Evolutionary conservation across 2,888 invertebrate species (phyloP).

Genomic region (Agonopterix alstromeriana): DNA sequence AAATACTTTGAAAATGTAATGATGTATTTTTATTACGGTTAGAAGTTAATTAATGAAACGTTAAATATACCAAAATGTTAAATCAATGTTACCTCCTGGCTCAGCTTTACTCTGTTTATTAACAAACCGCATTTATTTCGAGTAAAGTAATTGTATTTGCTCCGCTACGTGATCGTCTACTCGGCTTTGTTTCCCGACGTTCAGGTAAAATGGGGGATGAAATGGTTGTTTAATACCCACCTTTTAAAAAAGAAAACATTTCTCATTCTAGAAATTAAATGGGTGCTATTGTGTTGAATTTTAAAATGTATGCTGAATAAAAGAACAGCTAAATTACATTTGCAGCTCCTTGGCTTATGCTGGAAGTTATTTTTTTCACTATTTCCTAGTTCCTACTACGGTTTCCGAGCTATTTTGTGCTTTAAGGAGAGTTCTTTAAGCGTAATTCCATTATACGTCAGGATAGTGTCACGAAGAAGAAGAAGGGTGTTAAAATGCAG

Average conservation of each 20-base stretch:
- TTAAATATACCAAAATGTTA: too few species aligned
- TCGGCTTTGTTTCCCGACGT: constrained; percentile 28
- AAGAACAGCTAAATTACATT: constrained; percentile 35
- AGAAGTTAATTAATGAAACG: too few species aligned
- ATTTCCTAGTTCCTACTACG: constrained; percentile 24
- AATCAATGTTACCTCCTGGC: not conserved
- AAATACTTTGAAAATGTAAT: too few species aligned
- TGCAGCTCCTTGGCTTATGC: constrained; percentile 27
- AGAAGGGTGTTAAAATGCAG: constrained; percentile 33
- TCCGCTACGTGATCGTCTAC: constrained; percentile 32
- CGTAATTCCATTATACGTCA: constrained; percentile 41
- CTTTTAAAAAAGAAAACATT: not conserved
- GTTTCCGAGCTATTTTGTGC: constrained; percentile 21
- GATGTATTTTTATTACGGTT: too few species aligned
- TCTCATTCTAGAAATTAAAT: not conserved
- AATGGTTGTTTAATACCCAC: constrained; percentile 10
- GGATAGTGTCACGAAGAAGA: constrained; percentile 27
- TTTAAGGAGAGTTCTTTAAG: constrained; percentile 28
- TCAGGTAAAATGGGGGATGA: constrained; percentile 24
- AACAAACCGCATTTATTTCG: constrained; percentile 42
- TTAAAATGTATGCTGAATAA: constrained; percentile 15
- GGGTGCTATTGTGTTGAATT: not conserved
- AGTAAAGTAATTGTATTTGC: constrained; percentile 39
- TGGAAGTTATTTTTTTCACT: constrained; percentile 20
- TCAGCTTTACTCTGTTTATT: constrained; percentile 33